Evolutionary conservation across 2,113 vertebrate species (phyloP), one percentile per base, ranked within the genome.

Genomic region (Mystacornis crossleyi): DNA sequence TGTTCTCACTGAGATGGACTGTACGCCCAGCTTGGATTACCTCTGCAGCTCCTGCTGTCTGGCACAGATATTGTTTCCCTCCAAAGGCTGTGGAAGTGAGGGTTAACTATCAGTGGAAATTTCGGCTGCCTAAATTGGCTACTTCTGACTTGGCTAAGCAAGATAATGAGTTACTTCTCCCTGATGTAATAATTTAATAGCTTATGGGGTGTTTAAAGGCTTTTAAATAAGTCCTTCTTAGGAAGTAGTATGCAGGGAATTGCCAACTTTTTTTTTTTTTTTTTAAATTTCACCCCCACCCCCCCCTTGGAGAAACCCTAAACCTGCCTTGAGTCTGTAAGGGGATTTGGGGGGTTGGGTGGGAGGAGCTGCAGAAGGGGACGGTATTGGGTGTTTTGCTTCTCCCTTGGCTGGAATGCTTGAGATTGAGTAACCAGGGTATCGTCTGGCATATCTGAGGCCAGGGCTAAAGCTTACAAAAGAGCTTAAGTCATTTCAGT

Each of bases 401-500:
- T 89, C 73, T 94, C 54, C 23, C 69, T 86, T 73, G 86, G 79
- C 51, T 83, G 60, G 67, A 72, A 62, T 3, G 14, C 80, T 93
- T 54, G 62, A 69, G 62, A 55, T 80, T 92, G 94, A 91, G 94
- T 92, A 92, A 92, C 57, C 85, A 50, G 81, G 74, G 81, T 88
- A 85, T 95, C 6, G 3, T 77, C 82, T 95, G 95, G 94, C 47
- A 31, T 90, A 83, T 82, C 60, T 19, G 75, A 93, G 67, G 75
- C 86, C 94, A 90, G 90, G 18, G 34, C 88, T 93, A 55, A 78
- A 94, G 75, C 92, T 82, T 87, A 88, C 58, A 86, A 80, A 94
- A 92, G 96, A 93, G 95, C 86, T 93, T 92, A 88, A 93, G 92
- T 90, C 79, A 92, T 96, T 95, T 95, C 82, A 86, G 91, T 93